These are phyloP conservation scores for Pyrgilauda ruficollis DNA, from an alignment of 2,113 vertebrate genomes.

Conservation along the genomic window DNA sequence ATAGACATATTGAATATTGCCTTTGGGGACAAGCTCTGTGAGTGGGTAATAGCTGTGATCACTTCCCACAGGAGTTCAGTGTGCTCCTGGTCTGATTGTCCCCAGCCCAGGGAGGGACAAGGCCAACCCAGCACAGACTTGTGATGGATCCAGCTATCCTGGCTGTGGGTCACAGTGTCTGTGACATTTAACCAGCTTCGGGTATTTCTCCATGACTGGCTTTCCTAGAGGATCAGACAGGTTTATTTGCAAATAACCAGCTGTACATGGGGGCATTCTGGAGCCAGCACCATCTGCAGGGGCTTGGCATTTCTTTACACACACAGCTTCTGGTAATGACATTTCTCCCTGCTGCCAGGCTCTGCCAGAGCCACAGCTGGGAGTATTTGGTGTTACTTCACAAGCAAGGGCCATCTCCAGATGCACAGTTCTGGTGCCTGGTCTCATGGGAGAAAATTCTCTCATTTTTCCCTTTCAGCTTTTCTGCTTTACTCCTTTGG, in stretches of 20 bases:
- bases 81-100: background rate
- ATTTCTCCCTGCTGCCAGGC: background rate
- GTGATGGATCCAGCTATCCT: rapidly evolving
- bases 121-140: rapidly evolving
- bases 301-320: background rate
- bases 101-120: background rate
- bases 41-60: background rate
- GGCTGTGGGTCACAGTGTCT: background rate
- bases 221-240: background rate
- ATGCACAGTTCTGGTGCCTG: background rate
- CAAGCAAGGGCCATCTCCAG: background rate
- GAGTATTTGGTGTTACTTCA: background rate
- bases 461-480: background rate
- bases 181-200: background rate
- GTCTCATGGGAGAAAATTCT: background rate
- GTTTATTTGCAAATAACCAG: background rate
- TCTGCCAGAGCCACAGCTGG: background rate
- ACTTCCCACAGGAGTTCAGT: background rate
- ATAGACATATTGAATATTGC: background rate
- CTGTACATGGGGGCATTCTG: rapidly evolving
- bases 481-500: background rate
- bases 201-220: background rate
- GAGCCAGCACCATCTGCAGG: background rate
- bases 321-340: background rate
- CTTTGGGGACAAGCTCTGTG: background rate